A percentile compares a stretch with the other conserved stretches of the same genome.
These are phyloP conservation scores for Pygmarrhopalites habei DNA, from an alignment of 1,140 invertebrate species.

Conservation along the genomic window DNA sequence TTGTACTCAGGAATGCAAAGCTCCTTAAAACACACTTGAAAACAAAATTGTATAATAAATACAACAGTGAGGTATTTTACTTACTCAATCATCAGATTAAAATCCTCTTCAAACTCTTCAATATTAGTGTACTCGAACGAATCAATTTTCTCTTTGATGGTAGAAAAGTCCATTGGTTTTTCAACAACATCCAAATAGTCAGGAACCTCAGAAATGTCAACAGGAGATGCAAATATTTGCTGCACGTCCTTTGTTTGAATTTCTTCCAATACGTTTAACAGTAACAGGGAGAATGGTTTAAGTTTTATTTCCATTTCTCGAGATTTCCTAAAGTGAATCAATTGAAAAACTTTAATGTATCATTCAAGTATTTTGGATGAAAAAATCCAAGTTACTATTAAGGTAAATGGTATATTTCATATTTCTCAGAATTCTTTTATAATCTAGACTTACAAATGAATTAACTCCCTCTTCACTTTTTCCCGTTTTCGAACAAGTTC, in stretches of 20 bases:
- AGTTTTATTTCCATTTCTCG: conserved; percentile 71
- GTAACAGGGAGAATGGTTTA: conserved; percentile 68
- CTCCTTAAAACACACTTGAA: too few species aligned
- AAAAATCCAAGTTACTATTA: conserved; percentile 5
- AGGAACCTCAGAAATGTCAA: conserved; percentile 80
- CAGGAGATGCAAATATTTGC: conserved; percentile 87
- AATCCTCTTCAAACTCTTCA: conserved; percentile 76
- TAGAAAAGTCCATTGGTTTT: conserved; percentile 91
- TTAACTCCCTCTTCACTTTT: conserved; percentile 83
- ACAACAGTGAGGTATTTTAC: too few species aligned
- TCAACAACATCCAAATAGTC: conserved; percentile 89
- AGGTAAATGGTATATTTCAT: conserved; percentile 3
- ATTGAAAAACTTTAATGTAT: neutral
- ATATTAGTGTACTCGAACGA: conserved; percentile 67
- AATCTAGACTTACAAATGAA: conserved; percentile 55
- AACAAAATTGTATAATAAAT: too few species aligned
- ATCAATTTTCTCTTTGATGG: conserved; percentile 76
- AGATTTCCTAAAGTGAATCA: too few species aligned
- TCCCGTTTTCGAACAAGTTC: conserved; percentile 92
- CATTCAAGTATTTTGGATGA: too few species aligned
- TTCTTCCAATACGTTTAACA: conserved; percentile 65
- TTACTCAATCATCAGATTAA: conserved; percentile 88
- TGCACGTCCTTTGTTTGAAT: conserved; percentile 71
- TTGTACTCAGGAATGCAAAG: too few species aligned
- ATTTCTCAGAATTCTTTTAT: too few species aligned